Base-by-base conservation (phyloP, 2,888 invertebrate species). In the Amiota minor region DNA sequence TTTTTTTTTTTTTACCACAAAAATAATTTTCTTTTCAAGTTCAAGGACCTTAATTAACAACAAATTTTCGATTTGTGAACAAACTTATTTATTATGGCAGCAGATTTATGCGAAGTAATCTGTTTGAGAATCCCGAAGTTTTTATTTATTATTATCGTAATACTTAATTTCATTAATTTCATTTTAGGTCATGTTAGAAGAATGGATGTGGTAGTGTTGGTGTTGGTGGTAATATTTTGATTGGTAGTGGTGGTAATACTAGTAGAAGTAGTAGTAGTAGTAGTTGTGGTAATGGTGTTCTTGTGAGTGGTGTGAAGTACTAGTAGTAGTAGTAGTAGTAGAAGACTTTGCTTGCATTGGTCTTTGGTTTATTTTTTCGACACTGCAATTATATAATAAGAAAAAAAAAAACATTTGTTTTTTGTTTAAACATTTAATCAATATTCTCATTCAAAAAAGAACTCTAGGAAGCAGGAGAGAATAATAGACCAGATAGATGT, bases 381-480 rank as follows among this genome's bases (percentile, higher is more conserved):
- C 87, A 87, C 87, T 88, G 87, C 85, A 88, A 88, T 35, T 75
- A 88, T 86, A 88, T 81, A 88, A 74, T 79, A 80, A 85, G 84
- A 86, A 81, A 86, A 77, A 82, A 79, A 82, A 79, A 78, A 78
- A 35, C 35, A 35, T 35, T 35, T 35, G 35, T 35, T 35, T 35
- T 35, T 35, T 35, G 35, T 35, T 35, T 35, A 35, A 35, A 35
- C 35, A 35, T 4, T 35, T 35, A 4, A 35, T 35, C 35, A 35
- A 6, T 6, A 35, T 35, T 35, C 35, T 35, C 6, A 35, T 35
- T 35, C 35, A 35, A 6, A 35, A 35, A 35, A 35, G 35, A 35
- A 35, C 35, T 35, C 6, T 35, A 35, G 35, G 35, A 35, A 35
- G 6, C 35, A 35, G 35, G 35, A 35, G 35, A 35, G n/a, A n/a